A percentile compares a stretch with the other conserved stretches of the same genome.
These are phyloP conservation scores for Eulemur rubriventer DNA, from an alignment of 2,797 vertebrate species.

Conservation along the genomic window DNA sequence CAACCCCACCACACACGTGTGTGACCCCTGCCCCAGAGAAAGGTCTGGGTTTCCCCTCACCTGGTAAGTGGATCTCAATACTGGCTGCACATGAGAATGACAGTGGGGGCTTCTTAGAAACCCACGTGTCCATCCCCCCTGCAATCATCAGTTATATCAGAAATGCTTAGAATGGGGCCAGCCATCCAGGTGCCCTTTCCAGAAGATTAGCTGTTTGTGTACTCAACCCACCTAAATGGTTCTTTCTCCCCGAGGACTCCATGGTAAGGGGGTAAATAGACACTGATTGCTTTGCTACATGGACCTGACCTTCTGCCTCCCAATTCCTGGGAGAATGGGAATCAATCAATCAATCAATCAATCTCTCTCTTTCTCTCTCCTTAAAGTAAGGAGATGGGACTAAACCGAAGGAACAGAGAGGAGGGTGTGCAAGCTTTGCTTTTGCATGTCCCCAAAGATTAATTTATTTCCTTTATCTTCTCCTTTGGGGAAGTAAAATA, in stretches of 20 bases:
- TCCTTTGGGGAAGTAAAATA: neutral
- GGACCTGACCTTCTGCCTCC: neutral
- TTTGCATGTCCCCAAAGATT: neutral
- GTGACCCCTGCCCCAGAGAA: too few relatives aligned
- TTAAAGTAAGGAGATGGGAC: neutral
- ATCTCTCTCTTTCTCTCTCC: neutral
- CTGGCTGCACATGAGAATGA: neutral
- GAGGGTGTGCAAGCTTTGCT: neutral
- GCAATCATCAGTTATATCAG: neutral
- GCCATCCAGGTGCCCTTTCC: neutral
- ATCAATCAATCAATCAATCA: too few relatives aligned
- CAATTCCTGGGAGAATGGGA: neutral
- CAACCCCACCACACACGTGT: too few relatives aligned
- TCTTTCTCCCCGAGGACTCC: neutral
- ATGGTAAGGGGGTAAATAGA: neutral
- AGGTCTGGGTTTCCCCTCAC: neutral
- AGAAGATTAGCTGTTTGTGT: neutral
- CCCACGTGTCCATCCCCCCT: neutral
- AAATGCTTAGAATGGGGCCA: neutral
- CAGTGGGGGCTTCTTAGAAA: neutral
- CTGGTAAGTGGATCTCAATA: neutral
- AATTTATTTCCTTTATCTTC: neutral
- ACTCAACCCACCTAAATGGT: neutral
- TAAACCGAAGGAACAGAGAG: neutral
- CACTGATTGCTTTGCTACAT: neutral